These are phyloP conservation scores for Trochalopteron elliotii DNA, from an alignment of 2,113 vertebrate species.

Conservation along the genomic window DNA sequence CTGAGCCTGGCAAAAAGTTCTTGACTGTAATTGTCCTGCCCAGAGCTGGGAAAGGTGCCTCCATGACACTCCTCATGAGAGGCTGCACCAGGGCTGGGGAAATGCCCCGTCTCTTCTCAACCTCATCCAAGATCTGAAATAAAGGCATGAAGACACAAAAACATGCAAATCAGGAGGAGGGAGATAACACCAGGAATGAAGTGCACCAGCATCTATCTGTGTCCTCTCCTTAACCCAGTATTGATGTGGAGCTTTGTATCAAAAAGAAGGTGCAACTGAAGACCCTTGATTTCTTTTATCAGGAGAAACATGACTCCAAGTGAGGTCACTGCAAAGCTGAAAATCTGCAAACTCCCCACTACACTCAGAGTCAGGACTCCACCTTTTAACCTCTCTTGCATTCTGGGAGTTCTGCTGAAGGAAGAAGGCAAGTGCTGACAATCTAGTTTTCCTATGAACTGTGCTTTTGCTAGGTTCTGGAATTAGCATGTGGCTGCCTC, in stretches of 20 bases:
- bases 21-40: slow-evolving; percentile 92
- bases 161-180: neutral
- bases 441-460: neutral
- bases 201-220: neutral
- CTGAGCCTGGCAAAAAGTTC: slow-evolving; percentile 95
- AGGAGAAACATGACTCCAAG: neutral
- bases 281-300: neutral
- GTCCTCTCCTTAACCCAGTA: neutral
- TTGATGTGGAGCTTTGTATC: rapidly evolving
- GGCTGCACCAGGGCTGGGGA: slow-evolving; percentile 96
- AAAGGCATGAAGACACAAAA: neutral
- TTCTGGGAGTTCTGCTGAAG: neutral
- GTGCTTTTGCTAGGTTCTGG: neutral
- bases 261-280: neutral
- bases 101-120: slow-evolving; percentile 94
- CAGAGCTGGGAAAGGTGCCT: slow-evolving; percentile 94
- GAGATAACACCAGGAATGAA: neutral
- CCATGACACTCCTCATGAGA: slow-evolving; percentile 97
- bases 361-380: neutral
- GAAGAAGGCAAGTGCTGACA: neutral
- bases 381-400: neutral
- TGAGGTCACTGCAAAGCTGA: neutral
- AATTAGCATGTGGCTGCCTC: neutral
- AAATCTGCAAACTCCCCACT: neutral
- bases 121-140: slow-evolving; percentile 92